Base-by-base conservation (phyloP, 2,888 invertebrate species). In the Cryptus armator region DNA sequence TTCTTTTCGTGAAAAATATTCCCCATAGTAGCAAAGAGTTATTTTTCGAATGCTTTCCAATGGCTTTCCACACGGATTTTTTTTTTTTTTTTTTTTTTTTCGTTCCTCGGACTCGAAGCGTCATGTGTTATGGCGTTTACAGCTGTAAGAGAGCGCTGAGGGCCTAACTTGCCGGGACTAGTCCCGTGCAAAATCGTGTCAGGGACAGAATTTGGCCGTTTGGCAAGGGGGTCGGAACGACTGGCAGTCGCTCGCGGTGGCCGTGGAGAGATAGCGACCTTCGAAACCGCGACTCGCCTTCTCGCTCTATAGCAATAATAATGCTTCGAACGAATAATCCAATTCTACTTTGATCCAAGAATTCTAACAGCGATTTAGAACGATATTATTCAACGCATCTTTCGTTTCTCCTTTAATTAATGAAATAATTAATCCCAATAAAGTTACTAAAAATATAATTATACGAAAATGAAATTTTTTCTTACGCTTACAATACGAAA, bases 181-280 rank as follows among this genome's bases (percentile, higher is more conserved):
- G 84, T 64, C 72, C 72, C 68, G 79, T 75, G 75, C 46, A 48
- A 76, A 91, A 89, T 68, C 74, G 83, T 89, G 88, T 90, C 89
- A 89, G 81, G 89, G 89, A 51, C 88, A 85, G 83, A 89, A 88
- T 88, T 89, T 82, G 87, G 83, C 67, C 78, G 84, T 84, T 89
- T 83, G 85, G 82, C 86, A 88, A 86, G 87, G 74, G 84, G 71
- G 70, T 77, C 24, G 81, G 80, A 76, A 76, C 77, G 76, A 78
- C 74, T 81, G 85, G 81, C 78, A 72, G 71, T 85, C 79, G 81
- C 81, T 59, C 29, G 66, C 29, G 66, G 24, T 76, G 81, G 71
- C 72, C 85, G 77, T 75, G 78, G 77, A 74, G 76, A 86, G 81
- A 79, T 70, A 85, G 78, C 84, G 87, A 83, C 86, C 87, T 87